A percentile compares a stretch with the other conserved stretches of the same genome.
These are phyloP conservation scores for Sarcophaga subvicina DNA, from an alignment of 2,888 invertebrate species.

Conservation along the genomic window DNA sequence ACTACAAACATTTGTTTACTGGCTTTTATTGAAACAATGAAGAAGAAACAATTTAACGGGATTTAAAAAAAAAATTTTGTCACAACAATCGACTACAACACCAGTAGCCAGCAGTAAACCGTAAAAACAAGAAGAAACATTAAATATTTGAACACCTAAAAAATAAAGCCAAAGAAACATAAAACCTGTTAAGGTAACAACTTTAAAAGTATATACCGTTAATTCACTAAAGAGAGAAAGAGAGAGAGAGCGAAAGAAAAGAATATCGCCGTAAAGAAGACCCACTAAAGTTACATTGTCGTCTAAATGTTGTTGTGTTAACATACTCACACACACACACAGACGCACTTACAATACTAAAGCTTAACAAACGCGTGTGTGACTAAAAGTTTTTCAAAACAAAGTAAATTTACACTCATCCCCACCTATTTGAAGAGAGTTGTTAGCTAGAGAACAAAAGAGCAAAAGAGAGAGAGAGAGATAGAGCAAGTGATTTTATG, in stretches of 20 bases:
- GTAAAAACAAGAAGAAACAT: no score
- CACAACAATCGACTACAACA: no score
- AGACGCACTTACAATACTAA: not conserved
- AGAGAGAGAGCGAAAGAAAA: not conserved
- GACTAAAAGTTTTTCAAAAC: conserved; percentile 44
- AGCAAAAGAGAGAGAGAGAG: not conserved
- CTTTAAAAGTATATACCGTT: not conserved
- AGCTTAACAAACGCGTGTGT: conserved; percentile 38
- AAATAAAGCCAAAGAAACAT: not conserved
- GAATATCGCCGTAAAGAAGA: not conserved
- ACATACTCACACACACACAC: not conserved
- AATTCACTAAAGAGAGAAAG: conserved; percentile 7
- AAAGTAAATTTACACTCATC: conserved; percentile 21
- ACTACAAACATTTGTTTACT: no score
- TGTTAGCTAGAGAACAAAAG: not conserved
- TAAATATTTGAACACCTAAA: not conserved
- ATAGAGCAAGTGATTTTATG: conserved; percentile 39
- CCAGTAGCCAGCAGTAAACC: no score
- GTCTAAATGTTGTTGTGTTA: conserved; percentile 19
- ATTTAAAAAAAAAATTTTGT: no score
- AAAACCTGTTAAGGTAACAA: conserved; percentile 12
- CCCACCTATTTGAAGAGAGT: not conserved
- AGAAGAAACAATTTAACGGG: no score
- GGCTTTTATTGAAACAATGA: no score
- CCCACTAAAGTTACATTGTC: conserved; percentile 11